Conservation (phyloP, 2,888 invertebrate species). For the Strigamia crassipes region DNA sequence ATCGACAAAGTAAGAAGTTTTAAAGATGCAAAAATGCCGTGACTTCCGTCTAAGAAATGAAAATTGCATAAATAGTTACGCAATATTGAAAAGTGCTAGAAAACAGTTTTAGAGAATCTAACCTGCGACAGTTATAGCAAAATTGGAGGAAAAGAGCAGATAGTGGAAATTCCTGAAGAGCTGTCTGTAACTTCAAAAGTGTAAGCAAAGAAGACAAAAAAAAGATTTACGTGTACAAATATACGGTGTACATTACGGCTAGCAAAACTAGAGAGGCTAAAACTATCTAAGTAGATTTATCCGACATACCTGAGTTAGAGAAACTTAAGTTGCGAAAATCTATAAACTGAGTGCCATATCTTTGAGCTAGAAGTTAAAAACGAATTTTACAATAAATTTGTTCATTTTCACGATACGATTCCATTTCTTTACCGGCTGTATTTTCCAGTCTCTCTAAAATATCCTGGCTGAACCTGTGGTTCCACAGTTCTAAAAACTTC, state of each 20-base stretch:
- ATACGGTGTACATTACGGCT: background rate
- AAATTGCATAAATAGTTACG: background rate
- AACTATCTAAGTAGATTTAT: background rate
- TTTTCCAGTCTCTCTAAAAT: background rate
- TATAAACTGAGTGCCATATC: background rate
- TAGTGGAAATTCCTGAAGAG: constrained; percentile 6
- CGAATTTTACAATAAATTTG: background rate
- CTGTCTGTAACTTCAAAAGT: background rate
- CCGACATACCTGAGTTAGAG: background rate
- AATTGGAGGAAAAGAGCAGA: constrained; percentile 11
- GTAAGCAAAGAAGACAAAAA: background rate
- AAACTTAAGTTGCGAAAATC: background rate
- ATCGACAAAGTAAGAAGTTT: background rate
- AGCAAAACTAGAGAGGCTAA: background rate
- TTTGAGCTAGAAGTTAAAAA: background rate
- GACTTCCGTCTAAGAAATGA: background rate
- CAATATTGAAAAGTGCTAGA: background rate
- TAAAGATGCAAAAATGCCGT: background rate
- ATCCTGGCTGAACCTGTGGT: background rate
- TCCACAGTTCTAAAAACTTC: background rate
- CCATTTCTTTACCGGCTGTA: background rate
- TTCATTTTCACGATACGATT: background rate
- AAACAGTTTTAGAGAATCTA: background rate
- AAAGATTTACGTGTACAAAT: background rate
- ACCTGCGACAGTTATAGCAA: constrained; percentile 9